Conservation (phyloP, 2,888 invertebrate genomes). For the Drosophila colorata region DNA sequence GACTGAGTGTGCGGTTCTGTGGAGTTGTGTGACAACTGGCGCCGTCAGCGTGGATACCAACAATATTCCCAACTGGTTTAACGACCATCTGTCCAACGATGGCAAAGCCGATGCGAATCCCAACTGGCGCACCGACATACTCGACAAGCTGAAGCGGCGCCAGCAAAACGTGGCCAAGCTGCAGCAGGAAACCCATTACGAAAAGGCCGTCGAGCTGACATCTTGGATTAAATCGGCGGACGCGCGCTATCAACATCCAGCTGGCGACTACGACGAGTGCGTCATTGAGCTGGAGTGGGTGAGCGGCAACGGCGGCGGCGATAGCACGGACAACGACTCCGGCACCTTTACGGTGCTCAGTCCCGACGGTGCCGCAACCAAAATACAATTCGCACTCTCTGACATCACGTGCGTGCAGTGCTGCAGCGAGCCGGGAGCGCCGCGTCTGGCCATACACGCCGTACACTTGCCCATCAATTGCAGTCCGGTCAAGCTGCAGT, state of each 20-base stretch:
- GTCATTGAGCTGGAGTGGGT: conserved; percentile 94
- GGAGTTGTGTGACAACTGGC: conserved; percentile 93
- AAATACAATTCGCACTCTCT: conserved; percentile 90
- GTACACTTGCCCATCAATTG: conserved; percentile 86
- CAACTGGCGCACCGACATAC: conserved; percentile 91
- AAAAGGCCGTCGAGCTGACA: conserved; percentile 92
- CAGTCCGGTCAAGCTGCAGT: conserved; percentile 90
- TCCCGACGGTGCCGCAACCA: conserved; percentile 91
- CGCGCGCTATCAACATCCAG: conserved; percentile 88
- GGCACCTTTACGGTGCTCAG: conserved; percentile 92
- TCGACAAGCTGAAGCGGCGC: conserved; percentile 89
- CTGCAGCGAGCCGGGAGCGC: conserved; percentile 92
- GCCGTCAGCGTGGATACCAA: conserved; percentile 91
- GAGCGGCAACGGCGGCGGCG: conserved; percentile 86
- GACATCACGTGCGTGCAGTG: conserved; percentile 92
- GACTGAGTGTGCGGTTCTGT: conserved; percentile 92
- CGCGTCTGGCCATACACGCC: conserved; percentile 91
- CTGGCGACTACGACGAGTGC: conserved; percentile 89
- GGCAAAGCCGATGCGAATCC: conserved; percentile 89
- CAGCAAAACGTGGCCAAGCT: conserved; percentile 85
- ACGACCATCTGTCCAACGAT: conserved; percentile 86
- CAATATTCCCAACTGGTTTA: conserved; percentile 92
- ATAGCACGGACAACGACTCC: conserved; percentile 87
- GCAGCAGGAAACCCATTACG: conserved; percentile 87
- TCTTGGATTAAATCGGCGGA: conserved; percentile 95